These are phyloP conservation scores for Empidonax traillii DNA, from an alignment of 2,113 vertebrate species.

Conservation along the genomic window DNA sequence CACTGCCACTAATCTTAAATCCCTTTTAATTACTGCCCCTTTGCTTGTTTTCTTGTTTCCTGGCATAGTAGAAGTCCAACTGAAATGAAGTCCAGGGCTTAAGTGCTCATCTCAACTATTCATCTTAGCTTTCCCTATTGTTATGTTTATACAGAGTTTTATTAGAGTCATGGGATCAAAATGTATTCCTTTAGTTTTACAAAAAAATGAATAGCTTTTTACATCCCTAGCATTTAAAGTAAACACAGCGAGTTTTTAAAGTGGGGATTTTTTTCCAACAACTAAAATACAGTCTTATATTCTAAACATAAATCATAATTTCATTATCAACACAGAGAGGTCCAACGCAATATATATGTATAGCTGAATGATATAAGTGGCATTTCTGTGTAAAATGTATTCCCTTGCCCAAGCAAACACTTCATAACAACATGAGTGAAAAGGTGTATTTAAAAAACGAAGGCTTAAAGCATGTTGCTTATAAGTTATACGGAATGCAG, in stretches of 20 bases:
- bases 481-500: constrained; percentile 19
- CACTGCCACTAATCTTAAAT: background rate
- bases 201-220: constrained; percentile 42
- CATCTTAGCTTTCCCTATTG: constrained; percentile 35
- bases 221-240: constrained; percentile 26
- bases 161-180: constrained; percentile 54
- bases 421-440: constrained; percentile 41
- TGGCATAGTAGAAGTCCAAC: background rate
- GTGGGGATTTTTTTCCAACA: background rate
- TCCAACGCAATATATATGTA: background rate
- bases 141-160: constrained; percentile 57
- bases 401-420: constrained; percentile 42
- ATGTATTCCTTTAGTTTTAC: constrained; percentile 34
- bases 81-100: background rate
- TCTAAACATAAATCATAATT: constrained; percentile 36
- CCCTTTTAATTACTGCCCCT: constrained; percentile 20
- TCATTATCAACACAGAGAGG: constrained; percentile 58
- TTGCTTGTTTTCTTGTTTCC: constrained; percentile 32
- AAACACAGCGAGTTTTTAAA: constrained; percentile 32
- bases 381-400: background rate
- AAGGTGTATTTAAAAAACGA: constrained; percentile 39
- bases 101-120: constrained; percentile 32
- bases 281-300: background rate
- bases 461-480: constrained; percentile 32
- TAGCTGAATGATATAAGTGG: constrained; percentile 13